Conservation (phyloP, 2,888 invertebrate species). For the Pollenia angustigena region DNA sequence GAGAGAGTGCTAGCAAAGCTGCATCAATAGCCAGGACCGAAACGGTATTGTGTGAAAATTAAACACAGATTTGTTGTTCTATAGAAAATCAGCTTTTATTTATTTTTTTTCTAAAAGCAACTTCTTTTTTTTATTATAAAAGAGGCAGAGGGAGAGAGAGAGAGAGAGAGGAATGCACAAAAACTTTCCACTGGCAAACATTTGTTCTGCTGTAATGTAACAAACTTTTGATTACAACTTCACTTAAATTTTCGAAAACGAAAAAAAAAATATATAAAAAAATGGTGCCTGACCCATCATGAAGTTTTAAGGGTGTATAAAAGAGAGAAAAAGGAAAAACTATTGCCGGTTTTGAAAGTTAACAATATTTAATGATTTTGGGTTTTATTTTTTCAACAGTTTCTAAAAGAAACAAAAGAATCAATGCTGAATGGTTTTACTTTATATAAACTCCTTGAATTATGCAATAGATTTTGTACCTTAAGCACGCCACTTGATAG, state of each 20-base stretch:
- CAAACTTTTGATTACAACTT: slow-evolving; percentile 13
- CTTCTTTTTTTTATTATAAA: not conserved
- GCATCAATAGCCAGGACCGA: not conserved
- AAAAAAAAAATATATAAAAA: not conserved
- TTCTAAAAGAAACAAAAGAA: not conserved
- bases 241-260: not conserved
- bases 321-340: not conserved
- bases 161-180: not conserved
- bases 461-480: no score
- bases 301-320: no score
- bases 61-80: slow-evolving; percentile 59
- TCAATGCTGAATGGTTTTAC: not conserved
- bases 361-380: slow-evolving; percentile 20
- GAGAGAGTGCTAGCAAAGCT: not conserved
- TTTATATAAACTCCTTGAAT: no score
- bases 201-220: slow-evolving; percentile 50
- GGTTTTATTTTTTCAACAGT: not conserved
- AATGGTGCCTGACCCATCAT: not conserved
- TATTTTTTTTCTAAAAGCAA: not conserved
- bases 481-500: no score
- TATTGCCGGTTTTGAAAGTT: not conserved
- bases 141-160: not conserved
- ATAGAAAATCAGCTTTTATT: slow-evolving; percentile 16
- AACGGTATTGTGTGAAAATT: slow-evolving; percentile 52
- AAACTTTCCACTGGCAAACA: slow-evolving; percentile 32